Evolutionary conservation across 1,140 invertebrate genomes (phyloP), one percentile per base, ranked within the genome.

Genomic region (Mya arenaria): DNA sequence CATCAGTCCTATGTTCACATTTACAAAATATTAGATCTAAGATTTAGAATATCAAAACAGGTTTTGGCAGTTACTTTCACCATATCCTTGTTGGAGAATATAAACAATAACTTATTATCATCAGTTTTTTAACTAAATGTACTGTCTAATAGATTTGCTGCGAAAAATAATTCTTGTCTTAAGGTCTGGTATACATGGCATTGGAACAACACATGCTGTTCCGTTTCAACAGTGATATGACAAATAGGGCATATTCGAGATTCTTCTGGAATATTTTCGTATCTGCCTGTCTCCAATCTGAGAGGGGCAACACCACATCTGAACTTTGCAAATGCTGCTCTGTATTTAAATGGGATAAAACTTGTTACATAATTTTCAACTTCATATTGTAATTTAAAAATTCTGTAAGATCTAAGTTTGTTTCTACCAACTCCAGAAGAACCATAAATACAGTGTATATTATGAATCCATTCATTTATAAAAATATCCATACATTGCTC

Each of bases 391-490:
- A 37, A 28, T 17, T 73, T 73, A 58, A 58, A 73, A 3, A 17
- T 56, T 36, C 71, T 34, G 36, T 73, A 73, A 19, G 71, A 58
- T 58, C 71, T 56, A 23, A 73, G 48, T 62, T 74, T 62, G 56
- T 74, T 74, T 62, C 55, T 13, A 60, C 41, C 68, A 17, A 4
- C 32, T 17, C 41, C 30, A 30, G 44, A 30, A 15, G 8, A n/a
- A 72, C 48, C 48, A 30, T 34, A 23, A 17, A 52, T 28, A 5
- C 39, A 55, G 34, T 72, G 41, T 25, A 72, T 37, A n/a, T n/a
- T n/a, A n/a, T 55, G 41, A 28, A 23, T 72, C 41, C n/a, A 52
- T 72, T 48, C 68, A 72, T 19, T 52, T 5, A 32, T 69, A 10
- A 6, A 69, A 5, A 30, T 69, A 69, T 36, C 44, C 39, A 44